These are phyloP conservation scores for Tipula unca DNA, from an alignment of 2,888 invertebrate genomes.

Conservation along the genomic window DNA sequence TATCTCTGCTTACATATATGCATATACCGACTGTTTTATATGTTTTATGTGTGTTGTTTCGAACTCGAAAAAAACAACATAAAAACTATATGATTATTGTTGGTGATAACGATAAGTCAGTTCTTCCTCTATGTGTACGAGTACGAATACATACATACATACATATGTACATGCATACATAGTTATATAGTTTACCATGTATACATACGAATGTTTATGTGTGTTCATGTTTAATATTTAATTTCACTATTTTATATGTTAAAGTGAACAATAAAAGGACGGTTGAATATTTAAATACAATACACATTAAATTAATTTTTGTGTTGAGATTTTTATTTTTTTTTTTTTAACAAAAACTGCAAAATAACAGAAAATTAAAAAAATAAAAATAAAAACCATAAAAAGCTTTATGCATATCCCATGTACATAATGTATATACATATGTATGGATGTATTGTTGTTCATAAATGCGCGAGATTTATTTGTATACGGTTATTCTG, in stretches of 20 bases:
- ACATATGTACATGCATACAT: too few relatives aligned
- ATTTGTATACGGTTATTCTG: not conserved
- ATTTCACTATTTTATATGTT: not conserved
- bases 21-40: not conserved
- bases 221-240: not conserved
- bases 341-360: not conserved
- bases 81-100: not conserved
- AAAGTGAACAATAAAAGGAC: not conserved
- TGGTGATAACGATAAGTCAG: not conserved
- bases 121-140: not conserved
- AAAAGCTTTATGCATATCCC: not conserved
- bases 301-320: not conserved
- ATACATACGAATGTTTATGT: not conserved
- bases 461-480: not conserved
- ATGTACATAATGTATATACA: not conserved
- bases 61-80: not conserved
- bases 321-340: not conserved
- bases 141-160: too few relatives aligned
- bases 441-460: too few relatives aligned
- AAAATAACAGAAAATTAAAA: not conserved
- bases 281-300: not conserved
- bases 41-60: not conserved
- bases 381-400: not conserved
- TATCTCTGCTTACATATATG: not conserved
- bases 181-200: not conserved